A percentile compares a stretch with the other conserved stretches of the same genome.
These are phyloP conservation scores for Sinosuthora webbiana DNA, from an alignment of 2,113 vertebrate species.

Conservation along the genomic window DNA sequence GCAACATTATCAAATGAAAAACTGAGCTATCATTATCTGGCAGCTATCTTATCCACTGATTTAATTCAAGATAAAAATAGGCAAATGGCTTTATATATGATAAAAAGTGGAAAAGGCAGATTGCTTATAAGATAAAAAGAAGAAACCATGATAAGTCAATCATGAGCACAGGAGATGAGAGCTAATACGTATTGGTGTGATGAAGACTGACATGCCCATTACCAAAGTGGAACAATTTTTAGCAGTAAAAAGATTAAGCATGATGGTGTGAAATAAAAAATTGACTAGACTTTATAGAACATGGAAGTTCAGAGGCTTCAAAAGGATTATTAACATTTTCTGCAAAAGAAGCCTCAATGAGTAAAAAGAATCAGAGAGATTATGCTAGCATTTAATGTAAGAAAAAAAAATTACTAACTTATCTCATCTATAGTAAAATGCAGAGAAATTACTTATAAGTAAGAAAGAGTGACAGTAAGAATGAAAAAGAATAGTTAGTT, in stretches of 20 bases:
- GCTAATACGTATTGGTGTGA: not conserved
- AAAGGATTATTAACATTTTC: not conserved
- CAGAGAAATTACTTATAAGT: not conserved
- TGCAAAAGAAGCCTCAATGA: not conserved
- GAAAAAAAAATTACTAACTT: not conserved
- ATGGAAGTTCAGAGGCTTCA: not conserved
- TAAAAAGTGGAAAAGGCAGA: not conserved
- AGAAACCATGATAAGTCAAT: not conserved
- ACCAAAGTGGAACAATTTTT: not conserved
- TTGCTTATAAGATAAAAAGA: not conserved
- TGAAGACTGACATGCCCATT: slow-evolving; percentile 20
- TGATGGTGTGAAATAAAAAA: slow-evolving; percentile 1
- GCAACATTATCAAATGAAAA: not conserved
- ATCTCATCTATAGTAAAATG: not conserved
- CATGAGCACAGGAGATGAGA: not conserved
- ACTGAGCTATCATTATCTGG: not conserved
- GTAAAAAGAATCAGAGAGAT: not conserved
- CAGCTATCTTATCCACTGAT: not conserved
- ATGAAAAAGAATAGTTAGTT: not conserved
- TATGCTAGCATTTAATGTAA: not conserved
- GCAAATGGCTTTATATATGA: not conserved
- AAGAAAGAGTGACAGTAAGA: not conserved
- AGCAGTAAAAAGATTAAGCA: not conserved
- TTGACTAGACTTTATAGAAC: not conserved
- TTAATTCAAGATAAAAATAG: slow-evolving; percentile 12